Conservation (phyloP, 2,113 vertebrate genomes). For the Pterocles burchelli region DNA sequence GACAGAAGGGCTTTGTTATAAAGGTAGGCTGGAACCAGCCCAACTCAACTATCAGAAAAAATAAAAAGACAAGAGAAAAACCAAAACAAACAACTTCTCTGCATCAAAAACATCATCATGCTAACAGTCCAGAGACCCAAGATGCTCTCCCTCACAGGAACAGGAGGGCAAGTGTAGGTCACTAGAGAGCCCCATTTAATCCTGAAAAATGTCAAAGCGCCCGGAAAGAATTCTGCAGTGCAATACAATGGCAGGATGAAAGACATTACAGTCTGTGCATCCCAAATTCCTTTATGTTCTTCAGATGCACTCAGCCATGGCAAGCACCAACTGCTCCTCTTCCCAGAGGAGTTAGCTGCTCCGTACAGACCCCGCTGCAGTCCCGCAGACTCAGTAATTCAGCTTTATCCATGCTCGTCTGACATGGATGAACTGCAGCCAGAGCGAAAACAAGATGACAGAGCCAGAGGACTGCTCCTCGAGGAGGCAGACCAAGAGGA, state of each 20-base stretch:
- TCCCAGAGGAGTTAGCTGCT: not conserved
- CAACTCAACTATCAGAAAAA: not conserved
- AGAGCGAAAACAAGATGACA: not conserved
- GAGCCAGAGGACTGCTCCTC: fast-evolving
- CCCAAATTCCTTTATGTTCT: not conserved
- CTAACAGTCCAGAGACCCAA: not conserved
- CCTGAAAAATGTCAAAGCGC: not conserved
- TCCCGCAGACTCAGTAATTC: not conserved
- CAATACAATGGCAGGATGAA: not conserved
- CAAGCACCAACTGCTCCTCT: not conserved
- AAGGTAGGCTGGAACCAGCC: not conserved
- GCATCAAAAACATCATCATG: not conserved
- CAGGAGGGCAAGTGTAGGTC: not conserved
- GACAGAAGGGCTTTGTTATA: not conserved
- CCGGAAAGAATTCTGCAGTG: not conserved
- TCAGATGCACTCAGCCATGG: not conserved
- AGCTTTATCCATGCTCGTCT: not conserved
- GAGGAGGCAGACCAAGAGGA: not conserved
- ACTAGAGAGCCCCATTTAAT: not conserved
- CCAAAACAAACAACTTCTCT: not conserved
- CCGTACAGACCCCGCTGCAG: fast-evolving
- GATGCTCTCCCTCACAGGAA: not conserved
- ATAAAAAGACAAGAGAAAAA: not conserved
- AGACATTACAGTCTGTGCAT: not conserved
- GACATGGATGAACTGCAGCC: not conserved